Evolutionary conservation across 2,797 vertebrate species (phyloP).

Genomic region (Carcharodon carcharias): DNA sequence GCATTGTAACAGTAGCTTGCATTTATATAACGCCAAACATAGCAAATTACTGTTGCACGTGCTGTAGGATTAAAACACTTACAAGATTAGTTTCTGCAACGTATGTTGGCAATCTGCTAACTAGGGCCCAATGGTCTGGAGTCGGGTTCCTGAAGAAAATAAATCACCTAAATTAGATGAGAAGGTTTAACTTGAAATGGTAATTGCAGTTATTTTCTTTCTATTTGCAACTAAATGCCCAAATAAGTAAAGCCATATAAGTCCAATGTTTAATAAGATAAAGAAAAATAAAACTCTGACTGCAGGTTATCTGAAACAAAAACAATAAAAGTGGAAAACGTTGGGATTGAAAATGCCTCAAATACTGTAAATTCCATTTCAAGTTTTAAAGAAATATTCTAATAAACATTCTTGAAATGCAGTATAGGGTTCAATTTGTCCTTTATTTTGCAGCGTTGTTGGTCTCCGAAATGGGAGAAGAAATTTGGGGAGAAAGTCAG

Average conservation of each 20-base stretch:
- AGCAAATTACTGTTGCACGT: background rate
- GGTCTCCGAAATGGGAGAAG: too few relatives aligned
- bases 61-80: constrained; percentile 44
- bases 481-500: too few relatives aligned
- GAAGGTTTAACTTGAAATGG: background rate
- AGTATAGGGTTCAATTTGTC: too few relatives aligned
- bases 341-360: too few relatives aligned
- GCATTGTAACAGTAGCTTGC: background rate
- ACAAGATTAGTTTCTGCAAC: constrained; percentile 82
- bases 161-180: constrained; percentile 32
- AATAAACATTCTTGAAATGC: too few relatives aligned
- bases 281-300: background rate
- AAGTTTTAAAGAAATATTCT: too few relatives aligned
- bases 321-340: background rate
- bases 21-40: background rate
- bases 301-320: background rate
- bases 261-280: background rate
- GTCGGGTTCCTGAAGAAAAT: constrained; percentile 62
- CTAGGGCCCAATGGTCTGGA: constrained; percentile 75
- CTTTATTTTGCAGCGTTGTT: too few relatives aligned
- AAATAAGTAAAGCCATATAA: background rate
- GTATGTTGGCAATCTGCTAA: constrained; percentile 73
- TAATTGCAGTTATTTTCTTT: background rate
- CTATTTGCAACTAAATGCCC: background rate
- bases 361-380: too few relatives aligned